Evolutionary conservation across 1,140 invertebrate genomes (phyloP).

Genomic region (Dendroctonus valens): DNA sequence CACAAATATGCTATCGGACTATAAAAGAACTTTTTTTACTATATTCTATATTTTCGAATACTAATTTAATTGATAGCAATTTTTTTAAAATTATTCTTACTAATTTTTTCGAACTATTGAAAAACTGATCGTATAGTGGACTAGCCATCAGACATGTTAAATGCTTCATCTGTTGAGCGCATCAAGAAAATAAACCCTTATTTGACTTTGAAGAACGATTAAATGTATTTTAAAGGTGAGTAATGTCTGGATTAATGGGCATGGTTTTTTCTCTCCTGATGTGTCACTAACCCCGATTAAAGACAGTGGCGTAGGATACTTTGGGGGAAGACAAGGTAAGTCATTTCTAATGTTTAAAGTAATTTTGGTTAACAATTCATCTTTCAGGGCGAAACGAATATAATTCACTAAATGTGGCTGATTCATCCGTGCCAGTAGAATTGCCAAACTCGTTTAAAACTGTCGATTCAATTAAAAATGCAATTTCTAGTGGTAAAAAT

Average conservation of each 20-base stretch:
- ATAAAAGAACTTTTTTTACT: too few species aligned
- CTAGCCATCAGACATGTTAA: background rate
- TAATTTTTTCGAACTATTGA: too few species aligned
- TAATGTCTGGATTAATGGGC: slow-evolving; percentile 60
- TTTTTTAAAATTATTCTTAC: too few species aligned
- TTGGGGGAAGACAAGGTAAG: slow-evolving; percentile 49
- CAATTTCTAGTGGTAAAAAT: background rate
- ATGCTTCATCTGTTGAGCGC: background rate
- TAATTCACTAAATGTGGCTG: background rate
- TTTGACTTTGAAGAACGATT: background rate
- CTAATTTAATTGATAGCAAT: too few species aligned
- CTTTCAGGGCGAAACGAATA: background rate
- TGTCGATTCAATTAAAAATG: background rate
- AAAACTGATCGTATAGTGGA: too few species aligned
- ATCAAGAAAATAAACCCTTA: background rate
- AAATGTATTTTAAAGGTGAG: slow-evolving; percentile 43
- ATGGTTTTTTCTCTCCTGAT: slow-evolving; percentile 56
- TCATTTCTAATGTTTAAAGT: slow-evolving; percentile 6
- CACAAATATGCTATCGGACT: too few species aligned
- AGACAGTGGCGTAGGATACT: slow-evolving; percentile 53
- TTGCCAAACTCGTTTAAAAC: background rate
- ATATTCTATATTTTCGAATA: too few species aligned
- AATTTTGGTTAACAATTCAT: slow-evolving; percentile 5
- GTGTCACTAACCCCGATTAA: slow-evolving; percentile 55
- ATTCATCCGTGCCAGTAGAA: background rate